A percentile compares a stretch with the other conserved stretches of the same genome.
Evolutionary conservation across 2,888 invertebrate genomes (phyloP).

Genomic region (Amorpha juglandis): DNA sequence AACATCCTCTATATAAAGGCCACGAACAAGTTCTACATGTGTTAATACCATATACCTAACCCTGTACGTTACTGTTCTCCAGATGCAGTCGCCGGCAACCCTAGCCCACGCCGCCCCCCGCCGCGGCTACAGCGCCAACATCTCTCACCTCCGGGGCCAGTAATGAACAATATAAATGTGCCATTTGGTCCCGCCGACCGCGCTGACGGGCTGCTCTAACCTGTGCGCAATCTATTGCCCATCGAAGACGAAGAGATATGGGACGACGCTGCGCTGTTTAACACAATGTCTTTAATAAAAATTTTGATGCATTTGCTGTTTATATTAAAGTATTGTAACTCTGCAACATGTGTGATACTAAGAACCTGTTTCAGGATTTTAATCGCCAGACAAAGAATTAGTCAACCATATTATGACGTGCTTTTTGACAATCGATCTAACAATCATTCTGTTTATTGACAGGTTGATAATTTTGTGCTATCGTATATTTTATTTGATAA

Average conservation of each 20-base stretch:
- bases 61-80: not conserved
- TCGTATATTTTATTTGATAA: too few relatives aligned
- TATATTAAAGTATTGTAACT: too few relatives aligned
- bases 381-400: too few relatives aligned
- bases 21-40: too few relatives aligned
- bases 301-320: not conserved
- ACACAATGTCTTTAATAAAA: constrained; percentile 4
- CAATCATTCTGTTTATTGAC: too few relatives aligned
- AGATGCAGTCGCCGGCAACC: constrained; percentile 50
- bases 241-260: constrained; percentile 18
- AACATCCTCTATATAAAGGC: too few relatives aligned
- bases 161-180: constrained; percentile 82
- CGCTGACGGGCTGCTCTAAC: constrained; percentile 36
- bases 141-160: constrained; percentile 78
- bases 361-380: too few relatives aligned
- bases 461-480: too few relatives aligned
- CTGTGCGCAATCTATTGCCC: constrained; percentile 19
- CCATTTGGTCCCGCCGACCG: constrained; percentile 58
- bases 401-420: too few relatives aligned
- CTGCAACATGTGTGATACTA: too few relatives aligned
- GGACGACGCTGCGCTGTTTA: not conserved
- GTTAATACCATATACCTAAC: not conserved
- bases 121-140: constrained; percentile 73
- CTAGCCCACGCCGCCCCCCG: constrained; percentile 61
- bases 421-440: too few relatives aligned